Base-by-base conservation (phyloP, 2,888 invertebrate species). In the Scaptomyza cyrtandrae region DNA sequence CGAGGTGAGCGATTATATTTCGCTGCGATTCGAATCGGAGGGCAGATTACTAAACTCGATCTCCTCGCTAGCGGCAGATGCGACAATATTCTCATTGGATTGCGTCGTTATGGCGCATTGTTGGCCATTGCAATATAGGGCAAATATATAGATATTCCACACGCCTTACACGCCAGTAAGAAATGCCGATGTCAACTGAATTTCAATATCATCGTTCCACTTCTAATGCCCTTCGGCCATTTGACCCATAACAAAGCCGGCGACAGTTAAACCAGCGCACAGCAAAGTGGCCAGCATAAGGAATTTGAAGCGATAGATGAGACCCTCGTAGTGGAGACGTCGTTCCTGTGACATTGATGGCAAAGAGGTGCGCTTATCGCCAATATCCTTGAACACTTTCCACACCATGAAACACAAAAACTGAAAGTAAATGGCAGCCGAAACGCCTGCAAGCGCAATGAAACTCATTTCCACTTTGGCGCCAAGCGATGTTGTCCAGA, bases 121-220 rank as follows among this genome's bases (percentile, higher is more conserved):
- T 73, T 95, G 97, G 96, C 97, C 97, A 98, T 74, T 95, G 95
- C 89, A 62, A 99, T 94, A 88, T 97, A 99, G 93, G 1, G 98
- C 96, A 91, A 98, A 95, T 54, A 98, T 99, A 92, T 99, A 99
- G 87, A 99, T 95, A 92, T 99, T 99, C 99, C 99, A 99, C 99
- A 99, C 99, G 60, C 99, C 99, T 92, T 99, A 99, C 10, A 99
- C 98, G 1, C 99, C 99, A 19, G 99, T 99, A 86, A 98, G 97
- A 92, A 99, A 97, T 57, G 98, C 99, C n/a, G 98, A 98, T 29
- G 98, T 97, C 91, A 98, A 96, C 92, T 99, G 97, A 69, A 98
- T 92, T 80, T 96, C 94, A 85, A 96, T 92, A 80, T 96, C 94
- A 85, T 98, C 98, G 83, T 98, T 97, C 98, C 98, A 98, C 91